Conservation (phyloP, 1,140 invertebrate species). For the Coelopa frigida region DNA sequence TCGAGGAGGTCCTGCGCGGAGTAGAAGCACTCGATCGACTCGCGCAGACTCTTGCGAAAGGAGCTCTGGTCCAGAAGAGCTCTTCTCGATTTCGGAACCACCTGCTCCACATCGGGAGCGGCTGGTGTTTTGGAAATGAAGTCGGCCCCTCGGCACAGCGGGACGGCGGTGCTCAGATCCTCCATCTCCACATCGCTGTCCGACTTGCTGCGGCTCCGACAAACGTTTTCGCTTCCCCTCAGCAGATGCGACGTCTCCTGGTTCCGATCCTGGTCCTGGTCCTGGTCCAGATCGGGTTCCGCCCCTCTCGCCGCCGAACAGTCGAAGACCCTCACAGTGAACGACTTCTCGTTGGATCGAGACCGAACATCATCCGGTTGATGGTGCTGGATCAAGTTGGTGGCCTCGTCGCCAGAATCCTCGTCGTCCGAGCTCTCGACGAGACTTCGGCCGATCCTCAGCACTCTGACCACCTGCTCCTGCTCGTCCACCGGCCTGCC, state of each 20-base stretch:
- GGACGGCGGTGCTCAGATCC: neutral
- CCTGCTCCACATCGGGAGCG: neutral
- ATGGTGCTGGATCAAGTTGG: too few relatives aligned
- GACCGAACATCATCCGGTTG: too few relatives aligned
- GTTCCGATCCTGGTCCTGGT: too few relatives aligned
- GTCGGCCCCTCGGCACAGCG: neutral
- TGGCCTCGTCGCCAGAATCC: too few relatives aligned
- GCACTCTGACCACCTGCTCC: too few relatives aligned
- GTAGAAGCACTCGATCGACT: slow-evolving; percentile 36
- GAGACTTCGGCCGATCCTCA: too few relatives aligned
- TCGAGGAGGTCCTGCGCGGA: slow-evolving; percentile 38
- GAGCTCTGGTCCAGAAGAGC: neutral
- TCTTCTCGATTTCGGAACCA: neutral
- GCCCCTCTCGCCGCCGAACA: too few relatives aligned
- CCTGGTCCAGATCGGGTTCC: too few relatives aligned
- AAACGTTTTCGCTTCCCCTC: neutral
- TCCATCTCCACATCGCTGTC: neutral
- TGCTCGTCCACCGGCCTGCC: neutral
- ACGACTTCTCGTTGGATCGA: too few relatives aligned
- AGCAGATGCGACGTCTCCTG: too few relatives aligned
- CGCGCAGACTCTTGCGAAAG: slow-evolving; percentile 33
- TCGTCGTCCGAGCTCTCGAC: too few relatives aligned
- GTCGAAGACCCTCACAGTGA: too few relatives aligned
- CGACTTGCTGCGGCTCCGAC: neutral
- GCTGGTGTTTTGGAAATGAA: neutral